These are phyloP conservation scores for Strix aluco DNA, from an alignment of 2,113 vertebrate genomes.

Conservation along the genomic window DNA sequence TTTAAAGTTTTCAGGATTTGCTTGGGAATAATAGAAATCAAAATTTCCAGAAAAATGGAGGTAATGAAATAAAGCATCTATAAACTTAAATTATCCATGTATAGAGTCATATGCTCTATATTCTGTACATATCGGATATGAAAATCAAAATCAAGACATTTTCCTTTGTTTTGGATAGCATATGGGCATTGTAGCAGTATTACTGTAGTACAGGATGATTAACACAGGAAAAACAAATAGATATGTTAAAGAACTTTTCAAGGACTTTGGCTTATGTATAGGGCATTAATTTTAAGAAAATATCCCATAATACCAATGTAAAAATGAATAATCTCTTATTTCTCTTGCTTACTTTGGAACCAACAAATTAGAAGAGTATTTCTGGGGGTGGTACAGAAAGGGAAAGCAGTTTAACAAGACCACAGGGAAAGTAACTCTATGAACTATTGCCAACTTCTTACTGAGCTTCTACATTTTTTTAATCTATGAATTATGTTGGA, in stretches of 20 bases:
- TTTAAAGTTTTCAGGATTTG: neutral
- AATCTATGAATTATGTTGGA: neutral
- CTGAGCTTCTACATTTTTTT: neutral
- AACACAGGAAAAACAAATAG: neutral
- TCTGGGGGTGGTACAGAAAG: neutral
- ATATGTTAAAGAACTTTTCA: neutral
- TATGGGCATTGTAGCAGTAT: neutral
- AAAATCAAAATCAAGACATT: neutral
- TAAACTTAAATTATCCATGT: neutral
- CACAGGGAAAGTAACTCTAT: neutral
- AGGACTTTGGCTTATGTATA: neutral
- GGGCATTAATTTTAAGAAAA: neutral
- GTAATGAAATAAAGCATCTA: neutral
- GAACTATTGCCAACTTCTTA: neutral
- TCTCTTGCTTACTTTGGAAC: neutral
- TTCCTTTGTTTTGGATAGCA: neutral
- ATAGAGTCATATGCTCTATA: neutral
- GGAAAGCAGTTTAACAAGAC: neutral
- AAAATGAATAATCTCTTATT: neutral
- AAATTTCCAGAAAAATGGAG: neutral
- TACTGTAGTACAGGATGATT: neutral
- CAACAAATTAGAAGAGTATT: neutral
- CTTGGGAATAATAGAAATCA: conserved; percentile 1
- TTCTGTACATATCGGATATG: neutral
- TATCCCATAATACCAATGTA: neutral